These are phyloP conservation scores for Acrocera orbiculus DNA, from an alignment of 2,888 invertebrate species.

Conservation along the genomic window DNA sequence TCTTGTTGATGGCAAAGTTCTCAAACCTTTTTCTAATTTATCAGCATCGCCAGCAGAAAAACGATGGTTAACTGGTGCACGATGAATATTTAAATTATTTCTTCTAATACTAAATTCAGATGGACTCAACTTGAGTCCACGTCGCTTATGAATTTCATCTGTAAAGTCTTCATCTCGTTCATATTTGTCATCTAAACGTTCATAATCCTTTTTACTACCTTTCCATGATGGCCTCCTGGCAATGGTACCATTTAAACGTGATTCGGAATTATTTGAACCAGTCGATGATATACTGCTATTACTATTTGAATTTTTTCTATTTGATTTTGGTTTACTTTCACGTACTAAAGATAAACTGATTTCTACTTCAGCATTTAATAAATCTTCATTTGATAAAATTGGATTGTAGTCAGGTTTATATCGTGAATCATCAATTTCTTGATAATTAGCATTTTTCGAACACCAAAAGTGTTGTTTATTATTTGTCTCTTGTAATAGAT, in stretches of 20 bases:
- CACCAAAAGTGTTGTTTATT: constrained; percentile 6
- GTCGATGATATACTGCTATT: constrained; percentile 15
- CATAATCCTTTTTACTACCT: constrained; percentile 20
- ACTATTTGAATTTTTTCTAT: constrained; percentile 11
- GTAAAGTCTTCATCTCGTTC: too few species aligned
- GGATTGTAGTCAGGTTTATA: too few species aligned
- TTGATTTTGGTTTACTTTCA: constrained; percentile 17
- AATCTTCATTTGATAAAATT: constrained; percentile 10
- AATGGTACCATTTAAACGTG: neutral
- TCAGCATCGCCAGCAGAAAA: constrained; percentile 54
- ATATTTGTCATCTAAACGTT: constrained; percentile 20
- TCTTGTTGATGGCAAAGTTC: constrained; percentile 43
- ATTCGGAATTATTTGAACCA: constrained; percentile 5
- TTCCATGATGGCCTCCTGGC: constrained; percentile 23
- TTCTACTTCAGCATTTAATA: constrained; percentile 1
- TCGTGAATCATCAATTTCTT: constrained; percentile 20
- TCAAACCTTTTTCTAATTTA: constrained; percentile 38
- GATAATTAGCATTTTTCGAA: constrained; percentile 15
- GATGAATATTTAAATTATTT: constrained; percentile 9
- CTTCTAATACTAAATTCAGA: constrained; percentile 5
- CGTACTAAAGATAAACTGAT: constrained; percentile 8
- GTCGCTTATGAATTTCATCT: constrained; percentile 1
- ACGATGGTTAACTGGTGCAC: constrained; percentile 35
- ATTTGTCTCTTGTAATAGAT: constrained; percentile 17
- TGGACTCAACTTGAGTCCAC: neutral